phyloP scores from a whole-genome alignment of 2,888 invertebrate genomes.

The Spicauda simplicius region DNA sequence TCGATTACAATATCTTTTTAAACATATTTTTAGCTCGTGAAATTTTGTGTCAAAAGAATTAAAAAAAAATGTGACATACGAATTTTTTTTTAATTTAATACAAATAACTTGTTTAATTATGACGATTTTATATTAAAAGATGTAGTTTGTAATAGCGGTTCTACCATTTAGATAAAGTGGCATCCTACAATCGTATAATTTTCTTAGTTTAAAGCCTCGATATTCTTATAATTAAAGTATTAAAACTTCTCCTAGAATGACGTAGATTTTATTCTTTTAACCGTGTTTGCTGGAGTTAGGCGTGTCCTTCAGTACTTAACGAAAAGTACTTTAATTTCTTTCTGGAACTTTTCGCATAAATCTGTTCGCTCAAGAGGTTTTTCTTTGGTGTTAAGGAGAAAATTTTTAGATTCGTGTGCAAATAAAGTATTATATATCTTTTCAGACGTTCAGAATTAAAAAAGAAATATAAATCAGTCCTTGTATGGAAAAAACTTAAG shows the following conservation, averaged over 20 bases:
- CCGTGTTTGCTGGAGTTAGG: not conserved
- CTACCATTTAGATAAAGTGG: too few relatives aligned
- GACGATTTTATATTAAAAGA: too few relatives aligned
- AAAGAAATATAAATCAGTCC: too few relatives aligned
- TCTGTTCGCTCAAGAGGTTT: constrained; percentile 54
- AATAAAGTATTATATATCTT: constrained; percentile 2
- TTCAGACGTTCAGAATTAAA: not conserved
- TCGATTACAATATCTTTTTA: not conserved
- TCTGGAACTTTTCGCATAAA: constrained; percentile 57
- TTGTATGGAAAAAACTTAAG: too few relatives aligned
- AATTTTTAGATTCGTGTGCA: constrained; percentile 50
- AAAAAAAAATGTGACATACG: too few relatives aligned
- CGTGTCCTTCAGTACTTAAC: not conserved
- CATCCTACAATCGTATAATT: too few relatives aligned
- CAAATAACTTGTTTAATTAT: too few relatives aligned
- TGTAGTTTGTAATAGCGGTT: too few relatives aligned
- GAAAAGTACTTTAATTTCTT: constrained; percentile 41
- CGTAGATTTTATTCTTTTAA: not conserved
- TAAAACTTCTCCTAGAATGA: not conserved
- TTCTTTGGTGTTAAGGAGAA: constrained; percentile 53
- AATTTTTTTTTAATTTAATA: too few relatives aligned
- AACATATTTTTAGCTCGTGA: not conserved
- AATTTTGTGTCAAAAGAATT: too few relatives aligned
- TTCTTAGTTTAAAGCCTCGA: not conserved
- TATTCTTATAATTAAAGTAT: not conserved